Evolutionary conservation across 2,888 invertebrate species (phyloP), one percentile per base, ranked within the genome.

Genomic region (Phanerotoma sp.): DNA sequence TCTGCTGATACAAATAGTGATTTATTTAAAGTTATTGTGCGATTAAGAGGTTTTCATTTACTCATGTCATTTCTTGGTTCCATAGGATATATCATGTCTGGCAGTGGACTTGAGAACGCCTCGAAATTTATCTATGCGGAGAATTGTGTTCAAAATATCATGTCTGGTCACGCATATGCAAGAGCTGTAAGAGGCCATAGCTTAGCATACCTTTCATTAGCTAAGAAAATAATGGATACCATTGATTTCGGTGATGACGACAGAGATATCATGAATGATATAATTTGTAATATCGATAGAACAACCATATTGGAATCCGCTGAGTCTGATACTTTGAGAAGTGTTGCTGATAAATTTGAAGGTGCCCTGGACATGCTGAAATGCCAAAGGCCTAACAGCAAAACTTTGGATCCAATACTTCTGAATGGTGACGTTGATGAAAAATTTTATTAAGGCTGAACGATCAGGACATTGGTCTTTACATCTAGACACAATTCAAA

Each of bases 41-140:
- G 68, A 40, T 52, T 70, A 10, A 67, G 70, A 5, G 66, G 68
- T 5, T 72, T 72, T 51, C 66, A 69, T 54, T 51, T 65, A n/a
- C 38, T 65, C 6, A 64, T 67, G 65, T 64, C 60, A 2, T 69
- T 63, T 40, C 41, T 69, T 25, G 65, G 62, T n/a, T 13, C 54
- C 2, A 62, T 68, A 21, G 68, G 64, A 3, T 56, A 55, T 18
- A 60, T 69, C 35, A 69, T 68, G 64, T 53, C 45, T 16, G 67
- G 65, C 13, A 67, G 66, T 57, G 66, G 68, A 18, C 38, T 71
- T 5, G 59, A 62, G 44, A 64, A 66, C 20, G 25, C 66, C 9
- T 57, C 67, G 11, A 45, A 45, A 20, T 42, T 28, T 4, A 65
- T 68, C 54, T 70, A 63, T 56, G 68, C 67, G 22, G 32, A 37